Percentiles rank a stretch among this genome's conserved stretches.
phyloP scores from a whole-genome alignment of 1,140 invertebrate genomes.

The Aphelinus certus region DNA sequence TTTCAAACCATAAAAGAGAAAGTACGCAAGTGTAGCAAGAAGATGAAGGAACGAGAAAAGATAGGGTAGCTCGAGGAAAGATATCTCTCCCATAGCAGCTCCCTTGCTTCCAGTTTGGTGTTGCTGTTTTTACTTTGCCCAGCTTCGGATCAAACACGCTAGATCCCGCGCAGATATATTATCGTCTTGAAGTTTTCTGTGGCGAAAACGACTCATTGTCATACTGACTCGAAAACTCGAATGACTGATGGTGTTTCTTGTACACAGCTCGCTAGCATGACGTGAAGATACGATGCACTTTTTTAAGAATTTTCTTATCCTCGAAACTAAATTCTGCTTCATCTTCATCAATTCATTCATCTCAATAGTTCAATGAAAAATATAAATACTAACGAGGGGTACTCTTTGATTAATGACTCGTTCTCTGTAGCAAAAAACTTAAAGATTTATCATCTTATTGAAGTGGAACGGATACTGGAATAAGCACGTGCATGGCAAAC shows the following conservation, averaged over 20 bases:
- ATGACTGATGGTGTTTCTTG: slow-evolving; percentile 10
- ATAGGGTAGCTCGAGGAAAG: background rate
- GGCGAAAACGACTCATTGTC: slow-evolving; percentile 15
- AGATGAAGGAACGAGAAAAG: slow-evolving; percentile 14
- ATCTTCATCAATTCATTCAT: no score
- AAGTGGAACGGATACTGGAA: no score
- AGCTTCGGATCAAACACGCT: background rate
- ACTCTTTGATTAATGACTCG: no score
- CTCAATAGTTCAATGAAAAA: no score
- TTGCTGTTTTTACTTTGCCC: slow-evolving; percentile 24
- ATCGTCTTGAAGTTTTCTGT: slow-evolving; percentile 30
- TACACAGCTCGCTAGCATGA: background rate
- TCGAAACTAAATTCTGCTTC: no score
- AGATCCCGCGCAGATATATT: slow-evolving; percentile 18
- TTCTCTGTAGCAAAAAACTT: no score
- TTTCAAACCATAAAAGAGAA: slow-evolving; percentile 13
- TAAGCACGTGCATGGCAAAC: no score
- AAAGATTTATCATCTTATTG: no score
- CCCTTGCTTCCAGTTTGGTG: slow-evolving; percentile 1
- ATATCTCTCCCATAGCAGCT: slow-evolving; percentile 4
- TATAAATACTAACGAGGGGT: no score
- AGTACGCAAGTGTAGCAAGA: background rate
- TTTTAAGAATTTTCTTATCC: no score
- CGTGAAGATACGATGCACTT: no score
- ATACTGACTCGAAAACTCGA: background rate